Base-by-base conservation (phyloP, 2,797 vertebrate genomes). In the Mareca strepera region DNA sequence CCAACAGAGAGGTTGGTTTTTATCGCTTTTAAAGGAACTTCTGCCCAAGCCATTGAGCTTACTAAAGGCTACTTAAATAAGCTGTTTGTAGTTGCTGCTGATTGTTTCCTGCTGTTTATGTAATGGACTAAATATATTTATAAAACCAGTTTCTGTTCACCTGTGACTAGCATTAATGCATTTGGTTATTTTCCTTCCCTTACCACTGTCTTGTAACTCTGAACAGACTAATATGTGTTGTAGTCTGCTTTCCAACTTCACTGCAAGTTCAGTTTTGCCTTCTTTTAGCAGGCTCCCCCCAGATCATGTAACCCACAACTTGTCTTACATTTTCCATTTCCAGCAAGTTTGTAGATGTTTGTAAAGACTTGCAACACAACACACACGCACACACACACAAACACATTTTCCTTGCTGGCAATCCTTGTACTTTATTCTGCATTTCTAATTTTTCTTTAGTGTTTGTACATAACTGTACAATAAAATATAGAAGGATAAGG, bases 61-160 rank as follows among this genome's bases (percentile, higher is more conserved):
- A 83, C 87, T 93, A 67, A 91, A 86, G 74, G n/a, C 59, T 92
- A 52, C 52, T 92, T 92, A 93, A 94, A 82, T 82, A 93, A 94
- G 33, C 31, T 92, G 63, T 88, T 94, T 93, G 72, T 94, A 96
- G 95, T 95, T 88, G 78, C 44, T 76, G 59, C 81, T 96, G 88
- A 93, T 96, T 93, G 80, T 93, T 93, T 96, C 39, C 55, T 50
- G 93, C 82, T 93, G 73, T 93, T 96, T 90, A 86, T 94, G 93
- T 94, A 90, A 55, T 66, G 90, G 73, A 70, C 70, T 88, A 83
- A 92, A 76, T 88, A 43, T 68, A 84, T 90, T 96, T 93, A 88
- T 94, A 83, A 88, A 86, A 92, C 82, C 74, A 0, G 5, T 88
- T 88, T 86, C 55, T 77, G 15, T 62, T 96, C 86, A 77, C 77